Base-by-base conservation (phyloP, 2,797 vertebrate species). In the Dromococcyx pavoninus region DNA sequence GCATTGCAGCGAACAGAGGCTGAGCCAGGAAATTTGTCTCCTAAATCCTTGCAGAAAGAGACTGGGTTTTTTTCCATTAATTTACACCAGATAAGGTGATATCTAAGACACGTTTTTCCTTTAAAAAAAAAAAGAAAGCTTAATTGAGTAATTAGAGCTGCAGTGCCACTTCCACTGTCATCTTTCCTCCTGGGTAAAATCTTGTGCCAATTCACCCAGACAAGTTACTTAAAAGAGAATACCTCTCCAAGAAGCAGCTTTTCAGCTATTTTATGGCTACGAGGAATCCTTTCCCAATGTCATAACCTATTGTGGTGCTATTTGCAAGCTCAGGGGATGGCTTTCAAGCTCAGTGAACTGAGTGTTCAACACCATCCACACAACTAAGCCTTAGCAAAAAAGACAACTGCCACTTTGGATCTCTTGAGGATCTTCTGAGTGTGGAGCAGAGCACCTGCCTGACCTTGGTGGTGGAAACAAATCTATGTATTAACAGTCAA, bases 101-200 rank as follows among this genome's bases (percentile, higher is more conserved):
- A 27, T 28, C 35, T 65, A 54, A 91, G 44, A 33, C 16, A 74
- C 13, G 5, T 9, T 86, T 88, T 78, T 85, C 60, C 65, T 80
- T 89, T n/a, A 80, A 25, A 51, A 51, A 48, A 21, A 44, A 46
- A 69, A 93, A 44, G 51, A 69, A 93, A 76, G 41, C 65, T 58
- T 94, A 87, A 71, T 86, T 57, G 46, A 41, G n/a, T 57, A 82
- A 61, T 74, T 81, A 53, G 10, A 43, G 32, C 32, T 71, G 33
- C 32, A 86, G 30, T 4, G 13, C 37, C 46, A 50, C 13, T 86
- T 82, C 39, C 56, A 70, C 18, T 73, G 35, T 70, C 82, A 58
- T 46, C 53, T 74, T 84, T 82, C 58, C 51, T 84, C 60, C n/a
- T 64, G 27, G 37, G 62, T 92, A 90, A 88, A 76, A 64, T 64